Evolutionary conservation across 2,888 invertebrate genomes (phyloP), one percentile per base, ranked within the genome.

Genomic region (Monochamus alternatus): DNA sequence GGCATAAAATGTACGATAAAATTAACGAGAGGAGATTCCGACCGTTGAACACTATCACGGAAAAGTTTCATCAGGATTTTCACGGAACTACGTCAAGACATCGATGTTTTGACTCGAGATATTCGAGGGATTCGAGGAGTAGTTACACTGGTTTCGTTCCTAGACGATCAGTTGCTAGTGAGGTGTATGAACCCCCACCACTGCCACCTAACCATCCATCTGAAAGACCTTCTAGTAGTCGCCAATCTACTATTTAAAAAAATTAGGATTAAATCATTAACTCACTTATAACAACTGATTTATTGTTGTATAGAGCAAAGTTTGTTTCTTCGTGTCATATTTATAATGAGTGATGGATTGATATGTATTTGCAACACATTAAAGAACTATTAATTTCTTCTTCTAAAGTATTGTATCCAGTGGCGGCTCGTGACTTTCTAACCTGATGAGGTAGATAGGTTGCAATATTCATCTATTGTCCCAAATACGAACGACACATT

Each of bases 181-280:
- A 65, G 4, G 58, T 73, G 5, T 73, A 75, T n/a, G 71, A 72
- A 62, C 68, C 77, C 7, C 77, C 77, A 14, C 77, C 73, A 22
- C 51, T 77, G 30, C 77, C 77, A 3, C 75, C 75, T 3, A 77
- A 77, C 58, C 77, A 75, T 63, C 77, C 77, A 0, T 70, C 70
- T 30, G 52, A 66, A 10, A 71, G 31, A 14, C 5, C 12, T 31
- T 30, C 5, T 3, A 71, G n/a, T 52, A 22, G 38, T n/a, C 71
- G 32, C 7, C 71, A 52, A 2, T 38, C 22, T 47, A 32, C 32
- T n/a, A n/a, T 63, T 14, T 52, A 55, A 14, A 63, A 52, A 52
- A 32, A 52, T 5, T 63, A 63, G 32, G 9, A 52, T 52, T 38
- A 38, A 7, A 38, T 38, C 38, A 38, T 38, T 2, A 38, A 38